Evolutionary conservation across 1,140 invertebrate species (phyloP).

Genomic region (Dinothrombium tinctorium): DNA sequence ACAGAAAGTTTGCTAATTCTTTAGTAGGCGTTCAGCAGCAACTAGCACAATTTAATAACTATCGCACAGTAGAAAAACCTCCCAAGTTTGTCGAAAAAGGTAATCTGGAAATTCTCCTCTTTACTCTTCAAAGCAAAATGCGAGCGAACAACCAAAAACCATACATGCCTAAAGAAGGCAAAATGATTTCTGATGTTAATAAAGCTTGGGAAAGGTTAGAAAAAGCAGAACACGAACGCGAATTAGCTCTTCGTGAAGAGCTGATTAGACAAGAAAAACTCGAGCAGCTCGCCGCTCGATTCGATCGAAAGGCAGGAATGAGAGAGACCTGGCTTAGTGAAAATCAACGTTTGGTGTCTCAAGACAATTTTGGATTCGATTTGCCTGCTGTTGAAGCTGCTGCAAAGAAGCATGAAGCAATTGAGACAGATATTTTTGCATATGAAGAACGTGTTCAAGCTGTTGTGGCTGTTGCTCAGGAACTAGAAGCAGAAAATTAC

Average conservation of each 20-base stretch:
- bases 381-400: conserved; percentile 92
- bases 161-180: conserved; percentile 85
- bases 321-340: conserved; percentile 96
- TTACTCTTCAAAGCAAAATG: conserved; percentile 95
- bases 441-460: conserved; percentile 98
- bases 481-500: conserved; percentile 89
- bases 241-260: conserved; percentile 83
- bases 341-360: conserved; percentile 86
- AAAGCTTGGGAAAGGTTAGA: conserved; percentile 94
- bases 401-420: conserved; percentile 98
- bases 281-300: conserved; percentile 91
- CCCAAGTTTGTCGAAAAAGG: conserved; percentile 83
- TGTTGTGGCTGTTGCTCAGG: conserved; percentile 85
- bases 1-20: conserved; percentile 86
- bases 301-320: conserved; percentile 97
- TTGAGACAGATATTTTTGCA: conserved; percentile 97
- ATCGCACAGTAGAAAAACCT: conserved; percentile 94
- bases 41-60: conserved; percentile 82
- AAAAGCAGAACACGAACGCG: conserved; percentile 92
- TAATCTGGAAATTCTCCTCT: conserved; percentile 86
- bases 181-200: conserved; percentile 98
- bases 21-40: conserved; percentile 85
- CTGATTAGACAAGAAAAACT: conserved; percentile 96
- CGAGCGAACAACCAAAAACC: conserved; percentile 94
- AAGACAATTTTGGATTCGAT: conserved; percentile 96